A percentile compares a stretch with the other conserved stretches of the same genome.
phyloP scores from a whole-genome alignment of 2,888 invertebrate genomes.

The Pseudococcus viburni region DNA sequence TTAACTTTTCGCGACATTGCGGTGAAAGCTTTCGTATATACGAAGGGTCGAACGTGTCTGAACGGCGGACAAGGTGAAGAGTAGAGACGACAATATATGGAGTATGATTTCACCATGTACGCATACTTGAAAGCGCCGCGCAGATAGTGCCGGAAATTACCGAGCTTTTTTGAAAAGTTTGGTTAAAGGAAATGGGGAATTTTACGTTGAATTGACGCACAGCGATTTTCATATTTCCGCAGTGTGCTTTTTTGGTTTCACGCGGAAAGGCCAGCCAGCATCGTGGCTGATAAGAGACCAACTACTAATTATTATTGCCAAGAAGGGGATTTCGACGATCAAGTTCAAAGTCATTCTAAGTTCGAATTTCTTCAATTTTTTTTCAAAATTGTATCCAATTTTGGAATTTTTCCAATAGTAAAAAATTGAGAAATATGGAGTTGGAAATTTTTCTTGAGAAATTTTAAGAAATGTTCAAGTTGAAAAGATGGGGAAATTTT shows the following conservation, averaged over 20 bases:
- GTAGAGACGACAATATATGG: not conserved
- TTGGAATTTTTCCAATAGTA: no score
- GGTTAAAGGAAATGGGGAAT: slow-evolving; percentile 11
- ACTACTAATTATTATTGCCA: no score
- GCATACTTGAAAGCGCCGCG: not conserved
- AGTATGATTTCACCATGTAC: slow-evolving; percentile 9
- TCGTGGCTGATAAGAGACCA: not conserved
- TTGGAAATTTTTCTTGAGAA: no score
- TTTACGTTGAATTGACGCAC: slow-evolving; percentile 1
- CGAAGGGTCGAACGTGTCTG: not conserved
- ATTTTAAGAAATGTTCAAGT: no score
- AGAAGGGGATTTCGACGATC: no score
- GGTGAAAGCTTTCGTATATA: not conserved
- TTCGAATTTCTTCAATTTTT: no score
- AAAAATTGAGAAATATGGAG: no score
- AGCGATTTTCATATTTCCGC: not conserved
- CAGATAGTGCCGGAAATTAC: slow-evolving; percentile 8
- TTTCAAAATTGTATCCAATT: no score
- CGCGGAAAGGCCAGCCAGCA: not conserved
- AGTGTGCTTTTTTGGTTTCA: not conserved
- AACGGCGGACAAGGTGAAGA: not conserved
- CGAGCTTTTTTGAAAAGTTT: slow-evolving; percentile 39
- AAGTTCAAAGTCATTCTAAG: no score
- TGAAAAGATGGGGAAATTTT: no score
- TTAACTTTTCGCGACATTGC: slow-evolving; percentile 15